A percentile compares a stretch with the other conserved stretches of the same genome.
These are phyloP conservation scores for Acyrthosiphon pisum DNA, from an alignment of 1,140 invertebrate species.

Conservation along the genomic window DNA sequence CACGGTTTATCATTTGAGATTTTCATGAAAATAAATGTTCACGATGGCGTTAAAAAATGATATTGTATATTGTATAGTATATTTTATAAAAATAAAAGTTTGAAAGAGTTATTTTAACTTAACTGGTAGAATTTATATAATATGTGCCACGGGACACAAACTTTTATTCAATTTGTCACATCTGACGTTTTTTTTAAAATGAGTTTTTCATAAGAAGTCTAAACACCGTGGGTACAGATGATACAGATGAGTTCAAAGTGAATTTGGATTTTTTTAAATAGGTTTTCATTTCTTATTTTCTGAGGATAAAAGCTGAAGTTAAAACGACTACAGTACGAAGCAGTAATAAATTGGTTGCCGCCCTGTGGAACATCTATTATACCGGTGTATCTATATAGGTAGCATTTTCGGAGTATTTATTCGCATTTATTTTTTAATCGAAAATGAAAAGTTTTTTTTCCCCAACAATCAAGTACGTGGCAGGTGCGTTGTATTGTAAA, in stretches of 20 bases:
- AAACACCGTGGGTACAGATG: background rate
- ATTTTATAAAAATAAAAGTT: constrained; percentile 23
- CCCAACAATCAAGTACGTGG: background rate
- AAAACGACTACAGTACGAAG: background rate
- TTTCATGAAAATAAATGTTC: background rate
- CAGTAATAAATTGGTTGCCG: background rate
- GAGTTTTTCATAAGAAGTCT: constrained; percentile 1
- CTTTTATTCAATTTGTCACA: constrained; percentile 4
- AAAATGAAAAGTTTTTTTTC: background rate
- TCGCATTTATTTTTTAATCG: constrained; percentile 21
- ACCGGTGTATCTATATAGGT: background rate
- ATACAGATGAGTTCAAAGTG: background rate
- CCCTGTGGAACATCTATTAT: background rate
- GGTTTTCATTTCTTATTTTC: background rate
- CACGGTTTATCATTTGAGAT: background rate
- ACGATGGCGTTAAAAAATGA: background rate
- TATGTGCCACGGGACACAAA: constrained; percentile 13
- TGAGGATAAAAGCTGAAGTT: constrained; percentile 12
- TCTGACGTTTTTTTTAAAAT: constrained; percentile 2
- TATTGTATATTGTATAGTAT: constrained; percentile 10
- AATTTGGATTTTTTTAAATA: constrained; percentile 30
- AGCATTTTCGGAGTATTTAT: background rate
- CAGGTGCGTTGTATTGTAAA: background rate
- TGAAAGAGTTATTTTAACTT: background rate
- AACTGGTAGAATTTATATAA: background rate